A percentile compares a stretch with the other conserved stretches of the same genome.
These are phyloP conservation scores for Uloborus diversus DNA, from an alignment of 1,140 invertebrate genomes.

Conservation along the genomic window DNA sequence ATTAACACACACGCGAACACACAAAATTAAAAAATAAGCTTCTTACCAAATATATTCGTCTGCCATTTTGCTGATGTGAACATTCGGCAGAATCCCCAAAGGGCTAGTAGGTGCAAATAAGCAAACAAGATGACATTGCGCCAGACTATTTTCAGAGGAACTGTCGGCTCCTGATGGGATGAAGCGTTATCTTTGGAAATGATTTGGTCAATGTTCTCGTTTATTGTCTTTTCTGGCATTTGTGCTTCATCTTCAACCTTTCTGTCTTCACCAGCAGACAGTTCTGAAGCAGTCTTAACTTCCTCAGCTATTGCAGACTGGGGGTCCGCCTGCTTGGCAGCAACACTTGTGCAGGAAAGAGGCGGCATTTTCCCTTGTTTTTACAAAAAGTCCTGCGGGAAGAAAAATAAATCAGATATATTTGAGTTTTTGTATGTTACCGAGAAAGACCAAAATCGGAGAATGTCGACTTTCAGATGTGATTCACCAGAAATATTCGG, in stretches of 20 bases:
- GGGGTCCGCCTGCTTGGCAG: neutral
- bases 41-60: conserved; percentile 39
- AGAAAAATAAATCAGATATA: no score
- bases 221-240: neutral
- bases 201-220: neutral
- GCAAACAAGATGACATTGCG: conserved; percentile 87
- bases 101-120: conserved; percentile 83
- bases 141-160: conserved; percentile 78
- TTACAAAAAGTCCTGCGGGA: no score
- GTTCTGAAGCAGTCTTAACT: neutral
- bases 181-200: neutral
- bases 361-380: conserved; percentile 36
- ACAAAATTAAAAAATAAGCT: neutral
- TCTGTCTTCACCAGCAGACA: no score
- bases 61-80: conserved; percentile 70
- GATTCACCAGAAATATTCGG: no score
- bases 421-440: no score
- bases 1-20: no score
- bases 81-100: conserved; percentile 85
- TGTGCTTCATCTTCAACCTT: neutral
- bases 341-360: conserved; percentile 11
- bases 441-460: no score
- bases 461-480: no score
- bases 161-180: conserved; percentile 64
- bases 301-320: neutral